phyloP scores from a whole-genome alignment of 2,797 vertebrate species.

The Leptoclinus maculatus region DNA sequence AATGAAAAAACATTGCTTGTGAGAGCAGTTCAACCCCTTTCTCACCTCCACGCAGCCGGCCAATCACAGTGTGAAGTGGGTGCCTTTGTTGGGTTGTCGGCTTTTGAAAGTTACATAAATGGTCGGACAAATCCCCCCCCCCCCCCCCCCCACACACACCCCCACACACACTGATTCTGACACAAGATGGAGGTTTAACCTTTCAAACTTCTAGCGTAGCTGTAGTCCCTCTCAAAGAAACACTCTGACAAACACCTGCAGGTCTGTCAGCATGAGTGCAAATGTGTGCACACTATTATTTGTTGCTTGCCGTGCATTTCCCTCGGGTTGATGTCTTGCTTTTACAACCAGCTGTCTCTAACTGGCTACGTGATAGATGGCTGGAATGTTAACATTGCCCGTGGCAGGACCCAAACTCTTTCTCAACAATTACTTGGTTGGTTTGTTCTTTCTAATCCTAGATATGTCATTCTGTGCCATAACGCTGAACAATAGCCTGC shows the following conservation, averaged over 20 bases:
- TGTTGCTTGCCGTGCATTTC: not conserved
- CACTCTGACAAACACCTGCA: not conserved
- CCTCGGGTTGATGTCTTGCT: slow-evolving; percentile 54
- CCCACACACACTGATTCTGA: not conserved
- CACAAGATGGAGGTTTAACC: too few species aligned
- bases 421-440: slow-evolving; percentile 65
- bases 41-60: not conserved
- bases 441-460: slow-evolving; percentile 73
- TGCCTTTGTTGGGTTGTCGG: not conserved
- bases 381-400: slow-evolving; percentile 57
- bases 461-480: slow-evolving; percentile 68
- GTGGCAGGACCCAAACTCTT: slow-evolving; percentile 62
- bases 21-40: not conserved
- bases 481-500: slow-evolving; percentile 66
- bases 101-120: slow-evolving; percentile 5
- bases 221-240: not conserved
- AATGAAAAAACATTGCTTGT: not conserved
- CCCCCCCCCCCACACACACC: too few species aligned
- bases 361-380: slow-evolving; percentile 59
- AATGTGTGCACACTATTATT: slow-evolving; percentile 2
- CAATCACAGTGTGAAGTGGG: not conserved
- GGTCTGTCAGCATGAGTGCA: not conserved
- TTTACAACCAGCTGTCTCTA: slow-evolving; percentile 40
- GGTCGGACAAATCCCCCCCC: too few species aligned
- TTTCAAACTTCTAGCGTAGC: too few species aligned